A percentile compares a stretch with the other conserved stretches of the same genome.
Conservation (phyloP, 2,113 vertebrate genomes). For the Peucedramus taeniatus region DNA sequence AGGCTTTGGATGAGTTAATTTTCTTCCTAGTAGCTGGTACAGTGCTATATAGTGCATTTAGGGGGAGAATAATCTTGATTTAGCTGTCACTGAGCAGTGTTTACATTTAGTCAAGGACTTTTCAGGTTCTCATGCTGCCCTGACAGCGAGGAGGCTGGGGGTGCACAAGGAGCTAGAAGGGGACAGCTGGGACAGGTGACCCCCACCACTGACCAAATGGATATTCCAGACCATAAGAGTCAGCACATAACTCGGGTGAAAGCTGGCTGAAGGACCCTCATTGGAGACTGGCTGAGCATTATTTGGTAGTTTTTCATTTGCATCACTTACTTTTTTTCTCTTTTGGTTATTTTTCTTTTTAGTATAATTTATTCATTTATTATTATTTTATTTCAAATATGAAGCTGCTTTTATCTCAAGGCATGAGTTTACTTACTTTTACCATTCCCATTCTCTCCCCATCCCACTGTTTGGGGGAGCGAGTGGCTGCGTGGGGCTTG, state of each 20-base stretch:
- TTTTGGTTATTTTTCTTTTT: background rate
- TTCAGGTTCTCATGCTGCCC: background rate
- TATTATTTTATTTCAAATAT: background rate
- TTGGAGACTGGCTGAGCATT: background rate
- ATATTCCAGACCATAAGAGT: too few species aligned
- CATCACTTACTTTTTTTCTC: background rate
- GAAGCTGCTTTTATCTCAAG: background rate
- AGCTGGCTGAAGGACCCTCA: background rate
- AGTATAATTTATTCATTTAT: background rate
- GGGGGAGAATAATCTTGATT: background rate
- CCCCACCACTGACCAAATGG: background rate
- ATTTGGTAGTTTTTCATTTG: background rate
- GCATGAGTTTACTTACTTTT: background rate
- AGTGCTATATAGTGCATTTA: background rate
- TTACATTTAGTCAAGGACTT: background rate
- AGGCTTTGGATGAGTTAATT: background rate
- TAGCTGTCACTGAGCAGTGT: background rate
- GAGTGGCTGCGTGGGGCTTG: rapidly evolving
- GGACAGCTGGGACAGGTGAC: background rate
- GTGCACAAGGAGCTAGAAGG: background rate
- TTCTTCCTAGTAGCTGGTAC: background rate
- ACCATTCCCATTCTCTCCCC: background rate
- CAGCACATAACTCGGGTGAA: background rate
- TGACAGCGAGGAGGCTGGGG: background rate
- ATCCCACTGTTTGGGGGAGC: rapidly evolving